These are phyloP conservation scores for Pomatorhinus ruficollis DNA, from an alignment of 2,113 vertebrate species.

Conservation along the genomic window DNA sequence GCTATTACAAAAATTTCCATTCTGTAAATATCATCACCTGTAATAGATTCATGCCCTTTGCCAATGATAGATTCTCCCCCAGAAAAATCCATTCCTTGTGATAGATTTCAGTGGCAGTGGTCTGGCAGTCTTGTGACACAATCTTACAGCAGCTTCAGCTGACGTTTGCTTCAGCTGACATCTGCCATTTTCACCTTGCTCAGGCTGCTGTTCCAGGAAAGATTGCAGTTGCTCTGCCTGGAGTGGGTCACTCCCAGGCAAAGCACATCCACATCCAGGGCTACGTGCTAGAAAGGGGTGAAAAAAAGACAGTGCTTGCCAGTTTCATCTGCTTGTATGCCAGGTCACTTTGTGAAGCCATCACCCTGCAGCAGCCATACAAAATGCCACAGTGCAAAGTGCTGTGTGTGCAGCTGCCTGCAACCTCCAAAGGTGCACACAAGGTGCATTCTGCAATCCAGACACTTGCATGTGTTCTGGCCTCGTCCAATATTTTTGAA, in stretches of 20 bases:
- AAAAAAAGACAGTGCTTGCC: background rate
- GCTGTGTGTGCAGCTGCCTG: rapidly evolving
- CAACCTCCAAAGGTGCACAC: too few species aligned
- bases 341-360: background rate
- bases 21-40: background rate
- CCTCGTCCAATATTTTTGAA: background rate
- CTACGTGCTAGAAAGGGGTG: background rate
- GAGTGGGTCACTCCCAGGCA: background rate
- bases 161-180: background rate
- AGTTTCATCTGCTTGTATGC: too few species aligned
- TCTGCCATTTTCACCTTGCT: background rate
- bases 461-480: background rate
- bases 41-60: background rate
- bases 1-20: background rate
- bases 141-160: background rate
- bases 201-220: background rate
- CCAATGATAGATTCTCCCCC: background rate
- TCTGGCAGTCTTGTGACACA: background rate
- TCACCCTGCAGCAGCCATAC: background rate
- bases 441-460: background rate
- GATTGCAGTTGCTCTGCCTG: background rate
- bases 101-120: background rate
- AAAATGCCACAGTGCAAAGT: background rate
- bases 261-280: background rate
- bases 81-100: background rate